A percentile compares a stretch with the other conserved stretches of the same genome.
Evolutionary conservation across 2,797 vertebrate genomes (phyloP).

Genomic region (Limosa lapponica): DNA sequence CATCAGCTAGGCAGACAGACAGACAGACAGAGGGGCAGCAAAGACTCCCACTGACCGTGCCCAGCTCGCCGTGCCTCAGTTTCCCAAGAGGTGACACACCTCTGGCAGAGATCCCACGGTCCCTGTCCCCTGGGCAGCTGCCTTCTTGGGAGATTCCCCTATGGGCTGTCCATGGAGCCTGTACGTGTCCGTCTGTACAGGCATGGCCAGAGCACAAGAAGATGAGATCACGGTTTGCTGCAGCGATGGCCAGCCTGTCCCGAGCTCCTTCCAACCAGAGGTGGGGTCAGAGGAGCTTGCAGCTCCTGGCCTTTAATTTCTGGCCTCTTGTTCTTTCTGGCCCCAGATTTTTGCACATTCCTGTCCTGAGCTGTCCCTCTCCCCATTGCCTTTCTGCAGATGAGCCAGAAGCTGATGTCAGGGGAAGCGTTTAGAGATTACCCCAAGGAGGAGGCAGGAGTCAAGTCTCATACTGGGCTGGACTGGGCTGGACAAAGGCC

Average conservation of each 20-base stretch:
- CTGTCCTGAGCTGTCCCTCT: neutral
- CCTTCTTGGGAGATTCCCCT: neutral
- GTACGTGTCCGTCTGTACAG: neutral
- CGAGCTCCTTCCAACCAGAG: neutral
- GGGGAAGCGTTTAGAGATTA: neutral
- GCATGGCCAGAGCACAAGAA: neutral
- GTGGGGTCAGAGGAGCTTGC: neutral
- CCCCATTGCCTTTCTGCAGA: neutral
- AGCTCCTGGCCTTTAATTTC: conserved; percentile 28
- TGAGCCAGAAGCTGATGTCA: conserved; percentile 27
- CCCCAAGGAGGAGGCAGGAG: neutral
- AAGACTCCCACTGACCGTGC: neutral
- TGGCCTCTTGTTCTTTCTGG: neutral
- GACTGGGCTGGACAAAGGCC: neutral
- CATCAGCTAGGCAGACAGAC: neutral
- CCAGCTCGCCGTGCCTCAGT: neutral
- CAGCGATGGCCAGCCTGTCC: neutral
- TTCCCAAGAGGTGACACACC: rapidly evolving
- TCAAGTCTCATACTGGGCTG: neutral
- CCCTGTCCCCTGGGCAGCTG: neutral
- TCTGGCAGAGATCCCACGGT: neutral
- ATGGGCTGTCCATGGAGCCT: neutral
- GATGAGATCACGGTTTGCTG: neutral
- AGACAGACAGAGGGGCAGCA: neutral
- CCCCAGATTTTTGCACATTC: neutral